phyloP scores from a whole-genome alignment of 2,797 vertebrate species.

The Antrozous pallidus region DNA sequence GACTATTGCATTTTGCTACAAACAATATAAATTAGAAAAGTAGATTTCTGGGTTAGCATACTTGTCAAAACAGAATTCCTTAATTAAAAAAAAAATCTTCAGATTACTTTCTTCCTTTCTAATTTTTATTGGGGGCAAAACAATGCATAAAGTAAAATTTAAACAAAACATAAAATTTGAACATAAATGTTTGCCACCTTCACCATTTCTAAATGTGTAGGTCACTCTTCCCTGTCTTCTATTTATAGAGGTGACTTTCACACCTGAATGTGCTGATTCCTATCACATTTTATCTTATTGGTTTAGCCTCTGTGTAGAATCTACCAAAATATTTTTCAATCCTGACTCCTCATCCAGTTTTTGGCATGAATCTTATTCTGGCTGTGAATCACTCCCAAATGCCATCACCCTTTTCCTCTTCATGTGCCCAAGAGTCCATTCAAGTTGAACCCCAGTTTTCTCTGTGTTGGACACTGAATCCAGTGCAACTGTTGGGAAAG shows the following conservation, averaged over 20 bases:
- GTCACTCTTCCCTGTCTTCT: background rate
- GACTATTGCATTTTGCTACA: background rate
- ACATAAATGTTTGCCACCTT: background rate
- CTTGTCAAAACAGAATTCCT: conserved; percentile 24
- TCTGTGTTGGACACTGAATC: background rate
- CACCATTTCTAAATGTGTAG: background rate
- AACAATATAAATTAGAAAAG: background rate
- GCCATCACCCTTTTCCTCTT: background rate
- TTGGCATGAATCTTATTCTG: background rate
- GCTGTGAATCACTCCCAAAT: conserved; percentile 10
- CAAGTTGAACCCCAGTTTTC: background rate
- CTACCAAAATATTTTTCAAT: background rate
- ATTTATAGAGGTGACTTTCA: background rate
- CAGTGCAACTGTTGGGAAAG: background rate
- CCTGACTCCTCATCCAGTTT: background rate
- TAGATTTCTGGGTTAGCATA: background rate
- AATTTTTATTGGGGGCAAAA: background rate
- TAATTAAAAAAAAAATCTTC: background rate
- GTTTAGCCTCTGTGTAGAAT: background rate
- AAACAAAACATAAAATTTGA: background rate
- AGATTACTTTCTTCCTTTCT: background rate
- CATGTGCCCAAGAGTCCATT: background rate
- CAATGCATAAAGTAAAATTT: background rate
- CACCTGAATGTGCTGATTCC: background rate
- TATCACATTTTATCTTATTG: background rate